Evolutionary conservation across 2,888 invertebrate species (phyloP), one percentile per base, ranked within the genome.

Genomic region (Drosophila quinaria): DNA sequence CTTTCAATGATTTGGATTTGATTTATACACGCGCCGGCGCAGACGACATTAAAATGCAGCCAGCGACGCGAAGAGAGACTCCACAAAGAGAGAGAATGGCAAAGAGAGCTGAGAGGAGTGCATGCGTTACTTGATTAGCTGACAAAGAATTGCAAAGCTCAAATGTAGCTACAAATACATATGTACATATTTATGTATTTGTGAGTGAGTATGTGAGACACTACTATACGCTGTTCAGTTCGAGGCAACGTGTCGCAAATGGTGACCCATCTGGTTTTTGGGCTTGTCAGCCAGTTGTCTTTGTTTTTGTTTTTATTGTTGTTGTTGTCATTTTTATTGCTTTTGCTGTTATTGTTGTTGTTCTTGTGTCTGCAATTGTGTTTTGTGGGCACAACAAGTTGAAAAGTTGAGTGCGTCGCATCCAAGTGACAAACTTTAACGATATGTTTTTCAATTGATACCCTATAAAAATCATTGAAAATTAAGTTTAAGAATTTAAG

Each of bases 201-300:
- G 4, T 8, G 29, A 1, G 44, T 19, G 2, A 56, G 33, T 37
- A 10, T 55, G 25, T 54, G 8, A 41, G 8, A 37, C n/a, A 37
- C n/a, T 37, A 37, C 37, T n/a, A 37, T n/a, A 37, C n/a, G n/a
- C 35, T 31, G 29, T 37, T 11, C 22, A 25, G 35, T 58, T 46
- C 22, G 10, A 49, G 54, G 52, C 73, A 67, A 75, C 50, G 60
- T 70, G 65, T 56, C 59, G 63, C 58, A 56, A 76, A 50, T 77
- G 74, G 58, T 66, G 72, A 71, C 77, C 74, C 78, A 71, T 77
- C 78, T 77, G 72, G 72, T 70, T 71, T 74, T 74, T 74, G 59
- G 73, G 71, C 77, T 60, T 62, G 77, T 62, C 70, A 55, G 52
- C 25, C 49, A 50, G 70, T 63, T 60, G 59, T 49, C 47, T n/a